These are phyloP conservation scores for Microcebus griseorufus DNA, from an alignment of 2,113 vertebrate genomes.

Conservation along the genomic window DNA sequence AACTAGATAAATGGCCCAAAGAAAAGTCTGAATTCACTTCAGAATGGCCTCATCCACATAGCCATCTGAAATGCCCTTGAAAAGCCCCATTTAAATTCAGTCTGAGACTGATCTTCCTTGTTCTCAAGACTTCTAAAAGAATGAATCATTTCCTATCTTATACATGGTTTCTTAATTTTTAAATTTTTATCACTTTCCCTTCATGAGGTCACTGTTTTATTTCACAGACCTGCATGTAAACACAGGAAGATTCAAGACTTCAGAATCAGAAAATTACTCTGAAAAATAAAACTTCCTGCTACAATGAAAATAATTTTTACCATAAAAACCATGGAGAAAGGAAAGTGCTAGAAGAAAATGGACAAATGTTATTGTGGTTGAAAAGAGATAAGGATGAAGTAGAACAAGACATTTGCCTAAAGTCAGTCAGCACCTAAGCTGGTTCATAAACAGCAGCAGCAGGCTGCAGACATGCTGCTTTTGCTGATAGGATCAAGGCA, in stretches of 20 bases:
- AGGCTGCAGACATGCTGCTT: neutral
- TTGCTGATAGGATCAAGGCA: neutral
- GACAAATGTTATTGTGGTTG: neutral
- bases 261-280: neutral
- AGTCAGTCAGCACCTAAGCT: neutral
- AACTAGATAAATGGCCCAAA: neutral
- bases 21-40: neutral
- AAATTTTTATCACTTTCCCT: neutral
- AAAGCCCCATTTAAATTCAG: neutral
- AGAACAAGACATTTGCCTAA: neutral
- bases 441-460: neutral
- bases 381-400: neutral
- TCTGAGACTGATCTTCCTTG: neutral
- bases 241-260: neutral
- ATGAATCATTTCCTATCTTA: neutral
- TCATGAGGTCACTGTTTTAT: neutral
- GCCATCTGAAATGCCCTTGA: neutral
- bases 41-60: neutral
- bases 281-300: neutral
- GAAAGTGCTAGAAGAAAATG: neutral
- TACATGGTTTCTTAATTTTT: neutral
- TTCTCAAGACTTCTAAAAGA: neutral
- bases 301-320: neutral
- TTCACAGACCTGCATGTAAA: neutral
- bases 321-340: neutral